Evolutionary conservation across 2,888 invertebrate species (phyloP).

Genomic region (Dynastes maya): DNA sequence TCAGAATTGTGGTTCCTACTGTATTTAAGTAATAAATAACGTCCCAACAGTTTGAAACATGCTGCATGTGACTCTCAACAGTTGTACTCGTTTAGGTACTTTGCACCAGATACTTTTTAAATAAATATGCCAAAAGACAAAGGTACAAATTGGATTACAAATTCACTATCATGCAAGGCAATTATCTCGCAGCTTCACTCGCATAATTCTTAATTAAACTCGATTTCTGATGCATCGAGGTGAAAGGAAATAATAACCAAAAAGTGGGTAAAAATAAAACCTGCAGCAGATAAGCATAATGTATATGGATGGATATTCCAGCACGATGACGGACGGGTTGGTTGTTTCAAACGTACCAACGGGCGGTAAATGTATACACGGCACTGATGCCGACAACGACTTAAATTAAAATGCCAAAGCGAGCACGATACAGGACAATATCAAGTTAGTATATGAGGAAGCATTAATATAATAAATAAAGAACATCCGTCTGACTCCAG

Average conservation of each 20-base stretch:
- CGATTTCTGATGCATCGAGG: background rate
- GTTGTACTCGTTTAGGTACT: too few relatives aligned
- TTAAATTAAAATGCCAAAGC: slow-evolving; percentile 37
- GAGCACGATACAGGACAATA: slow-evolving; percentile 42
- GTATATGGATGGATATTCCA: background rate
- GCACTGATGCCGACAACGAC: slow-evolving; percentile 27
- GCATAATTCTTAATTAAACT: slow-evolving; percentile 10
- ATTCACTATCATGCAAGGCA: background rate
- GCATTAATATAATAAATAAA: slow-evolving; percentile 52
- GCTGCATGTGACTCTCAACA: too few relatives aligned
- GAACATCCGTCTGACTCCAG: slow-evolving; percentile 48
- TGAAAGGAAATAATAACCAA: background rate
- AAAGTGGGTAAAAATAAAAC: background rate
- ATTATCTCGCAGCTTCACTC: background rate
- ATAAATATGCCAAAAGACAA: too few relatives aligned
- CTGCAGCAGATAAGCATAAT: background rate
- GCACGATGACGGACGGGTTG: background rate
- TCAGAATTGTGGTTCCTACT: too few relatives aligned
- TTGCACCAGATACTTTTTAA: too few relatives aligned
- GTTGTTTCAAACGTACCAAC: background rate
- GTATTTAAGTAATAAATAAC: too few relatives aligned
- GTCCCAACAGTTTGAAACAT: too few relatives aligned
- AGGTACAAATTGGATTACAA: slow-evolving; percentile 2
- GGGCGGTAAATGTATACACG: background rate
- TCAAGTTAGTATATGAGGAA: slow-evolving; percentile 50